These are phyloP conservation scores for Volucella inanis DNA, from an alignment of 2,888 invertebrate genomes.

Conservation along the genomic window DNA sequence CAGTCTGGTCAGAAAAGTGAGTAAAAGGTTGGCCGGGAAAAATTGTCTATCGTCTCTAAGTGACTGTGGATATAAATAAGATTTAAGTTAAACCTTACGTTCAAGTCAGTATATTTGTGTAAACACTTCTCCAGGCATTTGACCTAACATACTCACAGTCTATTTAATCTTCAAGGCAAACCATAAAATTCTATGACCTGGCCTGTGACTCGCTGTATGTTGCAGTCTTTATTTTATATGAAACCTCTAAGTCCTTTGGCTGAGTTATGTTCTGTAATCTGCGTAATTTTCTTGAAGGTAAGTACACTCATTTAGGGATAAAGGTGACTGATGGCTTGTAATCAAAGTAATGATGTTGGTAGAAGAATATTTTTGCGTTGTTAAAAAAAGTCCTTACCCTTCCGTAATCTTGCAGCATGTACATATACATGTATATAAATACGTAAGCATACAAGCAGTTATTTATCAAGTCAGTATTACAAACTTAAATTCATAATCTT, in stretches of 20 bases:
- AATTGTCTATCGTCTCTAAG: not conserved
- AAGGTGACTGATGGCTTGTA: conserved; percentile 61
- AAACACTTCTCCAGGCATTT: conserved; percentile 34
- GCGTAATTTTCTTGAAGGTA: conserved; percentile 47
- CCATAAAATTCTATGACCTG: conserved; percentile 44
- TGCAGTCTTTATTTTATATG: conserved; percentile 3
- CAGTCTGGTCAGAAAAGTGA: not conserved
- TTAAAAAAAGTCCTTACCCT: not conserved
- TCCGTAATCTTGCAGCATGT: too few relatives aligned
- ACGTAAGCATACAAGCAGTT: too few relatives aligned
- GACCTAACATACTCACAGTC: conserved; percentile 5
- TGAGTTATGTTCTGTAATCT: conserved; percentile 61
- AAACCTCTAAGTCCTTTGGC: conserved; percentile 35
- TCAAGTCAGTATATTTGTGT: not conserved
- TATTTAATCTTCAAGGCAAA: conserved; percentile 41
- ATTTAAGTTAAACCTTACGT: not conserved
- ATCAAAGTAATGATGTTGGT: conserved; percentile 63
- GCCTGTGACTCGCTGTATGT: conserved; percentile 9
- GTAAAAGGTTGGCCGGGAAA: conserved; percentile 4
- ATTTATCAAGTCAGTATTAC: too few relatives aligned
- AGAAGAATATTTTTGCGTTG: conserved; percentile 35
- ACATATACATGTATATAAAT: too few relatives aligned
- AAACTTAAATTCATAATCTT: too few relatives aligned
- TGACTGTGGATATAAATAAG: conserved; percentile 5
- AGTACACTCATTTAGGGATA: conserved; percentile 54